Percentiles rank a stretch among this genome's conserved stretches.
phyloP scores from a whole-genome alignment of 2,113 vertebrate genomes.

The Empidonax alnorum region DNA sequence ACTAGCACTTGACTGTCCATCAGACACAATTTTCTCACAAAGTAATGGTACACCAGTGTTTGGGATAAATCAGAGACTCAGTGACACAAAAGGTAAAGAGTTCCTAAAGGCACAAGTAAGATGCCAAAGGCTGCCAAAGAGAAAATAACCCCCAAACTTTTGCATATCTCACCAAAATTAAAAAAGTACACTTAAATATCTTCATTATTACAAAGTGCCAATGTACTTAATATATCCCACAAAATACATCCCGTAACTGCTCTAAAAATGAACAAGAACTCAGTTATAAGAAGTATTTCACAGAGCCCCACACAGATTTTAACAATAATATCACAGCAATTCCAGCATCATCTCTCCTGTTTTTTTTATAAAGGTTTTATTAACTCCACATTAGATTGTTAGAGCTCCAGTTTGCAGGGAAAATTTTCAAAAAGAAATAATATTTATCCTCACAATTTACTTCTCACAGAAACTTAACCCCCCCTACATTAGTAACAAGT shows the following conservation, averaged over 20 bases:
- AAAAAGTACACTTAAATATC: not conserved
- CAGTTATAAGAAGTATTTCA: not conserved
- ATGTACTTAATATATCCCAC: not conserved
- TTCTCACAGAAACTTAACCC: not conserved
- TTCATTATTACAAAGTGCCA: not conserved
- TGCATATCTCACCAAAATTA: not conserved
- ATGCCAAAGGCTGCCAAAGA: not conserved
- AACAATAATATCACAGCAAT: not conserved
- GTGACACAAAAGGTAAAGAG: not conserved
- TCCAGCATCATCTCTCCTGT: not conserved
- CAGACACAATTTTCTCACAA: not conserved
- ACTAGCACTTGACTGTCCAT: not conserved
- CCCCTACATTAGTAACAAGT: not conserved
- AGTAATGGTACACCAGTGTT: not conserved
- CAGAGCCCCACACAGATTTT: not conserved
- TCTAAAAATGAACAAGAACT: not conserved
- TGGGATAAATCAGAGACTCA: not conserved
- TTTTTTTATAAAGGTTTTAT: not conserved
- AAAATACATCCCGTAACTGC: not conserved
- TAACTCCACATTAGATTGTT: not conserved
- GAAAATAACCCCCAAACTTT: not conserved
- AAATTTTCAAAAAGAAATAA: not conserved
- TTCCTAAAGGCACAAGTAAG: not conserved
- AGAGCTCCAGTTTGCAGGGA: not conserved
- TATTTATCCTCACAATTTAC: not conserved